Percentiles rank a stretch among this genome's conserved stretches.
phyloP scores from a whole-genome alignment of 2,888 invertebrate species.

The Mayetiola destructor region DNA sequence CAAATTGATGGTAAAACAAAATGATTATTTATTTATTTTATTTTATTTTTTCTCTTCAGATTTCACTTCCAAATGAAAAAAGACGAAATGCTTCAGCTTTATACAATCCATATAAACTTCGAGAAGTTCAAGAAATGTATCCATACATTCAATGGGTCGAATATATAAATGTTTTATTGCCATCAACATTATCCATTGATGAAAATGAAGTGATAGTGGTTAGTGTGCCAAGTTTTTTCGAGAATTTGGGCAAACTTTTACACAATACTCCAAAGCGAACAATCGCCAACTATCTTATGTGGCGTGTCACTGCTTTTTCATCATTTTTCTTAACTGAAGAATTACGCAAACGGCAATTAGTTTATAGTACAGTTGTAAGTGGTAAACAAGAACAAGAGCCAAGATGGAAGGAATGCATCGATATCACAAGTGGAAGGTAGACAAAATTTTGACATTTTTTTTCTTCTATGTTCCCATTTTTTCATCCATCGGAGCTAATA shows the following conservation, averaged over 20 bases:
- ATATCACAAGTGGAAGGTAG: conserved; percentile 54
- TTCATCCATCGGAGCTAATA: no score
- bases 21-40: conserved; percentile 19
- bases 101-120: conserved; percentile 84
- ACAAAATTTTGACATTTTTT: neutral
- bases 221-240: conserved; percentile 68
- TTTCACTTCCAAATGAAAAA: conserved; percentile 75
- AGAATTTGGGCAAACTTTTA: conserved; percentile 49
- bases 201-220: conserved; percentile 67
- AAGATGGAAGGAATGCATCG: conserved; percentile 84
- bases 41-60: conserved; percentile 38
- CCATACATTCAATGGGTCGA: conserved; percentile 44
- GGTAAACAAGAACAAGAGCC: conserved; percentile 75
- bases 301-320: conserved; percentile 73
- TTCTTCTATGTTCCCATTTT: neutral
- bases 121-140: conserved; percentile 57
- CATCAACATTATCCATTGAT: conserved; percentile 44
- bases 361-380: conserved; percentile 65
- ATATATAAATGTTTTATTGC: conserved; percentile 69
- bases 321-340: conserved; percentile 67
- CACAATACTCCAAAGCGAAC: conserved; percentile 44
- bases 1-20: neutral
- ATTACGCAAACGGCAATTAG: conserved; percentile 60
- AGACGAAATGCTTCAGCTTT: conserved; percentile 76
- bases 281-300: conserved; percentile 83